Percentiles rank a stretch among this genome's conserved stretches.
Conservation (phyloP, 2,888 invertebrate species). For the Cataglyphis altisquamis region DNA sequence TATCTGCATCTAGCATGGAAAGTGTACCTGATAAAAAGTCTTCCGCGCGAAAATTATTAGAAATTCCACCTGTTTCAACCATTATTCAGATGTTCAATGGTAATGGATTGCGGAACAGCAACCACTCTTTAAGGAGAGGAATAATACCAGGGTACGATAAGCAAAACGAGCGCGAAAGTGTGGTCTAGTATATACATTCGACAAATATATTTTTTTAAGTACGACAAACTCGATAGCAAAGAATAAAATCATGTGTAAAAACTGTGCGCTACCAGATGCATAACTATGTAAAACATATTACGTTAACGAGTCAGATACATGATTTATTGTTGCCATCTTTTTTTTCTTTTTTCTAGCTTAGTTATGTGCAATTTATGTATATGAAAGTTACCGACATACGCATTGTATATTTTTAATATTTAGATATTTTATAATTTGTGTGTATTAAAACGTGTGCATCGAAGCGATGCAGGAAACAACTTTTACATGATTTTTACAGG, state of each 20-base stretch:
- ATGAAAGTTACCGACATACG: conserved; percentile 84
- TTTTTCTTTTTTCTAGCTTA: conserved; percentile 72
- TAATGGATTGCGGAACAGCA: conserved; percentile 90
- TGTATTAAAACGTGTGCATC: conserved; percentile 66
- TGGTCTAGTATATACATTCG: conserved; percentile 84
- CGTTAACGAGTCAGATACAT: conserved; percentile 75
- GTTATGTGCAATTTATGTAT: conserved; percentile 83
- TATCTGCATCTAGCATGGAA: conserved; percentile 85
- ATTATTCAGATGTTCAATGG: conserved; percentile 88
- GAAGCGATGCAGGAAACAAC: conserved; percentile 58
- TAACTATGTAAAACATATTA: conserved; percentile 61
- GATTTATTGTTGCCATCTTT: conserved; percentile 81
- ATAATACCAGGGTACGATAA: conserved; percentile 87
- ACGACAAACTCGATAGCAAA: not conserved
- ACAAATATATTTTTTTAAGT: conserved; percentile 28
- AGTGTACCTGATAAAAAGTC: conserved; percentile 88
- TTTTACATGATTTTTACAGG: conserved; percentile 68
- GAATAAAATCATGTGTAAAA: conserved; percentile 53
- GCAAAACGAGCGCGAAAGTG: conserved; percentile 88
- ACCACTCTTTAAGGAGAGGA: conserved; percentile 88
- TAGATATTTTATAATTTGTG: conserved; percentile 81
- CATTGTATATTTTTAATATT: conserved; percentile 84
- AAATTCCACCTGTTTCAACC: conserved; percentile 87
- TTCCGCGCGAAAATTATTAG: conserved; percentile 89
- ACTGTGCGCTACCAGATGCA: conserved; percentile 26